Percentiles rank a stretch among this genome's conserved stretches.
phyloP scores from a whole-genome alignment of 1,140 invertebrate genomes.

The Drosophila erecta region DNA sequence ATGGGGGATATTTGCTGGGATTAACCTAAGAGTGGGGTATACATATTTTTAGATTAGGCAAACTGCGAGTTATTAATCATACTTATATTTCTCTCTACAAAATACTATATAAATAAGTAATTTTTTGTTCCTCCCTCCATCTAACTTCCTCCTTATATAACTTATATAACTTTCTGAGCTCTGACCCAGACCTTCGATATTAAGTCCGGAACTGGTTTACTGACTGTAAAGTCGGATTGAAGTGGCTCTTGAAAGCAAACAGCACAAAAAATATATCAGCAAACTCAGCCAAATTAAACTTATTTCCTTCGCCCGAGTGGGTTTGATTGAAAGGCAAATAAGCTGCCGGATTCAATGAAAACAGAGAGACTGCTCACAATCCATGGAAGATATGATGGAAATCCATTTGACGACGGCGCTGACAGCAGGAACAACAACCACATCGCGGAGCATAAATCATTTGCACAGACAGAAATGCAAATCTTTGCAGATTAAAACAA shows the following conservation, averaged over 20 bases:
- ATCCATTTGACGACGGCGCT: slow-evolving; percentile 60
- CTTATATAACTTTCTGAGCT: slow-evolving; percentile 15
- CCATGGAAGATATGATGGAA: slow-evolving; percentile 37
- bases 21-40: slow-evolving; percentile 16
- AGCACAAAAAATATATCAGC: slow-evolving; percentile 26
- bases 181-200: slow-evolving; percentile 30
- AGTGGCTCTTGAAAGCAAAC: slow-evolving; percentile 41
- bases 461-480: slow-evolving; percentile 74
- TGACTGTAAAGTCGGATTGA: slow-evolving; percentile 27
- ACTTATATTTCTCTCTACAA: too few species aligned
- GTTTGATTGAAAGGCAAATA: slow-evolving; percentile 74
- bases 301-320: slow-evolving; percentile 41
- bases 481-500: slow-evolving; percentile 74
- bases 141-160: background rate
- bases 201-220: slow-evolving; percentile 42
- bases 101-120: too few species aligned
- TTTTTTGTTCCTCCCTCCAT: background rate
- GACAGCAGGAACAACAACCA: slow-evolving; percentile 41
- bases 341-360: slow-evolving; percentile 67
- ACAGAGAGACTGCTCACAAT: slow-evolving; percentile 28
- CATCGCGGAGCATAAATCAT: slow-evolving; percentile 59
- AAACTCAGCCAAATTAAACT: slow-evolving; percentile 51
- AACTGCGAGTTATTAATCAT: background rate
- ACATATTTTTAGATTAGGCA: slow-evolving; percentile 5
- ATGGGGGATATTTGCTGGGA: slow-evolving; percentile 13